Evolutionary conservation across 2,113 vertebrate species (phyloP).

Genomic region (Elaphurus davidianus): DNA sequence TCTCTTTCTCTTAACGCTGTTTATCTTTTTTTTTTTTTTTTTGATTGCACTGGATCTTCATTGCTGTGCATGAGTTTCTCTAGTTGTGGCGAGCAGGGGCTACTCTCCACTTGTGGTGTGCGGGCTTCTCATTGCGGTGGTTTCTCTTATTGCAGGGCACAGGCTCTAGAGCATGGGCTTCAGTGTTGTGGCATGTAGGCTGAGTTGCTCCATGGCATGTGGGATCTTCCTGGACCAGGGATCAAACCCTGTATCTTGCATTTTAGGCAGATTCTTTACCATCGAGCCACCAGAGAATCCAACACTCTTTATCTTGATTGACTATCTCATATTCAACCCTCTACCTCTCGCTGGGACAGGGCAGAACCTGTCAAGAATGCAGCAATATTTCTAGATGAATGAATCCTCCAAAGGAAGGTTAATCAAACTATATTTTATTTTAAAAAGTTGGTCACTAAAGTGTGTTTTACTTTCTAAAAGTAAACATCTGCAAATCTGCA

Average conservation of each 20-base stretch:
- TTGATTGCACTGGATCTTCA: neutral
- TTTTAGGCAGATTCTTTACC: neutral
- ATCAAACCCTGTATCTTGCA: neutral
- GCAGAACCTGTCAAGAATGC: neutral
- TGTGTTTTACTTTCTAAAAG: neutral
- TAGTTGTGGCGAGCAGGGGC: neutral
- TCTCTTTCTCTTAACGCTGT: neutral
- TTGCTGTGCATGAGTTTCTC: neutral
- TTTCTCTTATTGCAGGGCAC: neutral
- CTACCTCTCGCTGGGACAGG: neutral
- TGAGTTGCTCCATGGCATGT: neutral
- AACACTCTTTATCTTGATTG: neutral
- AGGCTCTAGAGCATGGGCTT: accelerated
- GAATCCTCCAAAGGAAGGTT: neutral
- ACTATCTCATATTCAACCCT: neutral
- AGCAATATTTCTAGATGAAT: neutral
- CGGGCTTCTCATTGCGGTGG: accelerated
- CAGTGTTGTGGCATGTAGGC: neutral
- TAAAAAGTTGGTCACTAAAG: neutral
- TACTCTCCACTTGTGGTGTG: neutral
- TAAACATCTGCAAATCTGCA: neutral
- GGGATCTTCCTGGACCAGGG: neutral
- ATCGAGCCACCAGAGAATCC: neutral
- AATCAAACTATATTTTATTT: neutral
- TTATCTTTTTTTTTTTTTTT: neutral